These are phyloP conservation scores for Drosophila punjabiensis DNA, from an alignment of 1,140 invertebrate species.

Conservation along the genomic window DNA sequence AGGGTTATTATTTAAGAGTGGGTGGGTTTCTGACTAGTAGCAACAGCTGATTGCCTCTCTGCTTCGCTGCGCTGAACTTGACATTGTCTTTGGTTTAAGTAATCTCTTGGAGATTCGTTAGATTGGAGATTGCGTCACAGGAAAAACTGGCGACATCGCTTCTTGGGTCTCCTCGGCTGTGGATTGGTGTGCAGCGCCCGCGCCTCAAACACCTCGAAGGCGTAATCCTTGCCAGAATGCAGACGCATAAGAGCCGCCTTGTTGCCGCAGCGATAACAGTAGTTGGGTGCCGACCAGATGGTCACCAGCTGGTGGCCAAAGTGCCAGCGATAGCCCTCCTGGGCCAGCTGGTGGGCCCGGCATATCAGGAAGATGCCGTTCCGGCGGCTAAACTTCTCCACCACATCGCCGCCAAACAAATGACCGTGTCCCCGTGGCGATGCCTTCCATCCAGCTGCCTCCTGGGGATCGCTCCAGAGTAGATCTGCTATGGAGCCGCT, in stretches of 20 bases:
- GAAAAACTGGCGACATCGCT: constrained; percentile 38
- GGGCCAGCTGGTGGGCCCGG: constrained; percentile 99
- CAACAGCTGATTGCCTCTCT: constrained; percentile 37
- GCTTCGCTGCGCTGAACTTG: constrained; percentile 18
- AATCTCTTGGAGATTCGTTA: background rate
- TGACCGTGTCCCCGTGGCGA: constrained; percentile 99
- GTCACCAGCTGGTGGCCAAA: constrained; percentile 99
- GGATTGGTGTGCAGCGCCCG: constrained; percentile 32
- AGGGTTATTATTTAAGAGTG: constrained; percentile 29
- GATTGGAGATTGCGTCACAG: constrained; percentile 16
- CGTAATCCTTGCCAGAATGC: constrained; percentile 4
- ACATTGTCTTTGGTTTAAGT: constrained; percentile 12
- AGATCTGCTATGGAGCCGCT: constrained; percentile 99
- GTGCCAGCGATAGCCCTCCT: constrained; percentile 99
- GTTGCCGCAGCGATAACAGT: constrained; percentile 95
- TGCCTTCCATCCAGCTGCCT: constrained; percentile 96
- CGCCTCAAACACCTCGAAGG: constrained; percentile 27
- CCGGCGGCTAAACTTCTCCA: constrained; percentile 96
- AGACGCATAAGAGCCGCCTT: constrained; percentile 23
- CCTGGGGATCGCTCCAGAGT: constrained; percentile 99
- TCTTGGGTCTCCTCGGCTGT: constrained; percentile 23
- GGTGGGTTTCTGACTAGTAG: constrained; percentile 11
- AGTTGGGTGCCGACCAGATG: constrained; percentile 99
- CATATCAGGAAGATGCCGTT: constrained; percentile 99
- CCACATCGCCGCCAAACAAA: constrained; percentile 98